These are phyloP conservation scores for Plagodis dolabraria DNA, from an alignment of 2,888 invertebrate genomes.

Conservation along the genomic window DNA sequence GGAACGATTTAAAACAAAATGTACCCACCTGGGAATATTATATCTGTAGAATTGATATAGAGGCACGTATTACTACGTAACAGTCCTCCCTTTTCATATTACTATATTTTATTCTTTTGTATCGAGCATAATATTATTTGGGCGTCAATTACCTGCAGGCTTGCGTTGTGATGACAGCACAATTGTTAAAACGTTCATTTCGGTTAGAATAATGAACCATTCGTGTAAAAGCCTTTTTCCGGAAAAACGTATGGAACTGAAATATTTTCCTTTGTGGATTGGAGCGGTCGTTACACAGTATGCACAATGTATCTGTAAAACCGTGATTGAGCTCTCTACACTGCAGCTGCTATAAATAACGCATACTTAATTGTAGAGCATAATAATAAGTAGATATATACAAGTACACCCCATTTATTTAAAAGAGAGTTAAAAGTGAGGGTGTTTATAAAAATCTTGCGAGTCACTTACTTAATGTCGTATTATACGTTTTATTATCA, in stretches of 20 bases:
- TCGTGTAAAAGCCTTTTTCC: slow-evolving; percentile 36
- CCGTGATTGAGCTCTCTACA: slow-evolving; percentile 13
- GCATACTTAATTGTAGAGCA: no score
- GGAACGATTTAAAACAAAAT: no score
- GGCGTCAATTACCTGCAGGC: slow-evolving; percentile 15
- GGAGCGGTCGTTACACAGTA: slow-evolving; percentile 43
- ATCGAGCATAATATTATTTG: slow-evolving; percentile 5
- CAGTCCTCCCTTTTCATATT: no score
- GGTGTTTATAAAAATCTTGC: no score
- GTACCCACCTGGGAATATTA: no score
- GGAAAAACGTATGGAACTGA: slow-evolving; percentile 41
- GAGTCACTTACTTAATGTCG: no score
- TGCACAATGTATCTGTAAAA: slow-evolving; percentile 11
- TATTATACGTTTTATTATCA: no score
- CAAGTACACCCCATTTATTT: no score
- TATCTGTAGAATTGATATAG: neutral
- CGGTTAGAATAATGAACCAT: slow-evolving; percentile 31
- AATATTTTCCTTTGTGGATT: slow-evolving; percentile 50
- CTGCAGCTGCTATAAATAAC: no score
- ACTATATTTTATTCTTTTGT: slow-evolving; percentile 6
- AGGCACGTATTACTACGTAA: neutral
- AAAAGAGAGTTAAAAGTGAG: no score
- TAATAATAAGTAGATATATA: no score
- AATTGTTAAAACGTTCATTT: slow-evolving; percentile 20
- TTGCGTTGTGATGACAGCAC: slow-evolving; percentile 8